Evolutionary conservation across 2,888 invertebrate genomes (phyloP), one percentile per base, ranked within the genome.

Genomic region (Machimus atricapillus): DNA sequence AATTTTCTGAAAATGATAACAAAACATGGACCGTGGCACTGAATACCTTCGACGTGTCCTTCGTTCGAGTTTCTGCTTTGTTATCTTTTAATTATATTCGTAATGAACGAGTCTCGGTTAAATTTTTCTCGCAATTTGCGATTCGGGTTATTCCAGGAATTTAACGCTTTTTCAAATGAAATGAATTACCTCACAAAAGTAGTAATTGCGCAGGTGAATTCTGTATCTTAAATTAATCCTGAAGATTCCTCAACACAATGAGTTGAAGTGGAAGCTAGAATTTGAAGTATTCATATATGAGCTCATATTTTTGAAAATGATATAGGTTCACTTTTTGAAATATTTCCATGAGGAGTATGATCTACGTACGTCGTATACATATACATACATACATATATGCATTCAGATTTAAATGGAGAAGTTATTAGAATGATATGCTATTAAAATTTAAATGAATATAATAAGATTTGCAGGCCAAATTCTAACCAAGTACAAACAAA

Each of bases 41-140:
- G 19, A 58, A n/a, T 34, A 82, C 58, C 58, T 82, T 81, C 23
- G 31, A 23, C 56, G 56, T n/a, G 31, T 31, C 52, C 43, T 77
- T 78, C 46, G 37, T 34, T 66, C 58, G 37, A 58, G 82, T 56
- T 58, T 1, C 37, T 37, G 31, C 58, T 56, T 66, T 85, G 85
- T 85, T 85, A 56, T 85, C 85, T 85, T 85, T 85, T 85, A 73
- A 85, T 85, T 85, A 85, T 85, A 73, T 43, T 74, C 85, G 74
- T 40, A 85, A 85, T 85, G 85, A 85, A 74, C 43, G 46, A 85
- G 74, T 43, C 43, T 43, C 31, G 31, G 27, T 85, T 27, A 31
- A 85, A 79, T 85, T 85, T 85, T 85, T 85, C 66, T 66, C 46
- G 14, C 85, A 85, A 74, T 46, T 85, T 74, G 74, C 23, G 74